Percentiles rank a stretch among this genome's conserved stretches.
phyloP scores from a whole-genome alignment of 2,888 invertebrate genomes.

The Nasonia oneida region DNA sequence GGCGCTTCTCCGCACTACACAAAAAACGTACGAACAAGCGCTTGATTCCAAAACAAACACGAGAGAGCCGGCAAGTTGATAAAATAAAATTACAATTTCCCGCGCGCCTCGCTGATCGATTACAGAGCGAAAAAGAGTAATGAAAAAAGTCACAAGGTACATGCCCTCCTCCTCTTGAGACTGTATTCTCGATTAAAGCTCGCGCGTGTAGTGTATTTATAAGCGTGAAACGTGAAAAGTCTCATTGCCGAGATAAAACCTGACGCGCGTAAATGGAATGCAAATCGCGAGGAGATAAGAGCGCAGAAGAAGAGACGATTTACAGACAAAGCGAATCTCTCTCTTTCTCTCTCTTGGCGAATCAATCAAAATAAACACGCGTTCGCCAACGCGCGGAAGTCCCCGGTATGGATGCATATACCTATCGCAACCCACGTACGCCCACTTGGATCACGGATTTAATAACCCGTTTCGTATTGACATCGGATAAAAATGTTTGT shows the following conservation, averaged over 20 bases:
- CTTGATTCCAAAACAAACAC: not conserved
- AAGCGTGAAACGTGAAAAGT: not conserved
- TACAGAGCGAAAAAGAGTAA: not conserved
- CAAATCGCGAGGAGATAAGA: not conserved
- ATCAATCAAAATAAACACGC: conserved; percentile 40
- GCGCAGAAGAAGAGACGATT: not conserved
- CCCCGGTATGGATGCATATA: not conserved
- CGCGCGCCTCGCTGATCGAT: not conserved
- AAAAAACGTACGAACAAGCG: too few species aligned
- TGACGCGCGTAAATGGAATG: not conserved
- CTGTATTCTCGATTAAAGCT: not conserved
- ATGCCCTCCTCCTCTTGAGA: not conserved
- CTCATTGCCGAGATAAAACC: not conserved
- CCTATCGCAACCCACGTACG: not conserved
- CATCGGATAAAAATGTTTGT: not conserved
- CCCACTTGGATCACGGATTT: not conserved
- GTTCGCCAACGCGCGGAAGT: conserved; percentile 17
- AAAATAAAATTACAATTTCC: not conserved
- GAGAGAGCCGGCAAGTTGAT: not conserved
- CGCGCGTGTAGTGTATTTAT: not conserved
- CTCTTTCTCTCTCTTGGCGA: not conserved
- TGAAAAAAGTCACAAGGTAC: not conserved
- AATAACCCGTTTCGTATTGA: not conserved
- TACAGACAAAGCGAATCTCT: not conserved
- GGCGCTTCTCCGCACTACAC: not conserved